phyloP scores from a whole-genome alignment of 2,888 invertebrate genomes.

The Idaea aversata region DNA sequence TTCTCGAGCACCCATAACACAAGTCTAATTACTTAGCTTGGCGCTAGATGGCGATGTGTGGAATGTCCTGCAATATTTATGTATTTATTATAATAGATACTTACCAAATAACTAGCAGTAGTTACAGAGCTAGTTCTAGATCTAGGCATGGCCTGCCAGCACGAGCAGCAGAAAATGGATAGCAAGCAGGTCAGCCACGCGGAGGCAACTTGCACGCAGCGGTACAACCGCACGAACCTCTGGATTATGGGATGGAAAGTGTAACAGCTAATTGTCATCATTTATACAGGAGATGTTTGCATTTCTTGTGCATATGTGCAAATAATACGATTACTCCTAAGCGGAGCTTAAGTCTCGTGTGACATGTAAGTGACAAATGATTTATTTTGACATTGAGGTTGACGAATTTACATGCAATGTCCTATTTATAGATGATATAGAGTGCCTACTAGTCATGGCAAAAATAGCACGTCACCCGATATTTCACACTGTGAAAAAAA shows the following conservation, averaged over 20 bases:
- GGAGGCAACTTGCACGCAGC: conserved; percentile 29
- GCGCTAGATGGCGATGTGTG: no score
- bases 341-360: no score
- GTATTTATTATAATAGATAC: no score
- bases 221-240: conserved; percentile 40
- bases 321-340: neutral
- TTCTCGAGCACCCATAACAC: no score
- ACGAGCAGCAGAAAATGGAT: neutral
- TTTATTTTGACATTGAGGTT: neutral
- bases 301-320: neutral
- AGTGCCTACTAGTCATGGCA: no score
- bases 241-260: conserved; percentile 35
- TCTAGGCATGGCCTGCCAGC: neutral
- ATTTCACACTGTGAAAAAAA: no score
- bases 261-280: conserved; percentile 47
- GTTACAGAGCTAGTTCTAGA: neutral
- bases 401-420: neutral
- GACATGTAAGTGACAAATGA: neutral
- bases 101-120: neutral
- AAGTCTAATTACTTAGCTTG: no score
- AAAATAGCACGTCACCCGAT: no score
- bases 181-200: neutral
- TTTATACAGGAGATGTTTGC: conserved; percentile 13
- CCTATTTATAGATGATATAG: no score
- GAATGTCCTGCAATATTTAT: no score